Conservation (phyloP, 2,113 vertebrate genomes). For the Thinocorus orbignyianus region DNA sequence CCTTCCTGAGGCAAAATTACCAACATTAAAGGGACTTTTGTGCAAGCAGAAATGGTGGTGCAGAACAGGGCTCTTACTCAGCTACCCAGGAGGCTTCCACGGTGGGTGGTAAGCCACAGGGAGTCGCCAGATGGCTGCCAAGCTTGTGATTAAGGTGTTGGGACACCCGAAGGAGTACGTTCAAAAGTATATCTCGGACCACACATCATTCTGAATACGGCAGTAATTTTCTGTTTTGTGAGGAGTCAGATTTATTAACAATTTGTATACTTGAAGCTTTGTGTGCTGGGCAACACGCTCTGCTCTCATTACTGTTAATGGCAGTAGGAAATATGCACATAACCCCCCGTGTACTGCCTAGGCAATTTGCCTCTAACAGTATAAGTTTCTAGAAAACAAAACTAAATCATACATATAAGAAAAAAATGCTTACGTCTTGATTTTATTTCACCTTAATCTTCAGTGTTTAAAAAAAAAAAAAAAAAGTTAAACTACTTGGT, state of each 20-base stretch:
- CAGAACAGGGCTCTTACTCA: not conserved
- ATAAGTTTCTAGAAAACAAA: not conserved
- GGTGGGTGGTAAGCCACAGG: constrained; percentile 6
- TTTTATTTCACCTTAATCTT: not conserved
- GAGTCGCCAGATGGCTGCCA: not conserved
- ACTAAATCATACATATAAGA: not conserved
- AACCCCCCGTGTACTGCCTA: not conserved
- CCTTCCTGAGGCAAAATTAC: not conserved
- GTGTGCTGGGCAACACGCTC: not conserved
- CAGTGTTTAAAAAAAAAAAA: not conserved
- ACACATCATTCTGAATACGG: not conserved
- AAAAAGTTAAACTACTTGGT: not conserved
- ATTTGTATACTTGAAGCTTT: not conserved
- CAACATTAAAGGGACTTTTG: not conserved
- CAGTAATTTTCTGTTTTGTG: not conserved
- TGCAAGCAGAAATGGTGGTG: not conserved
- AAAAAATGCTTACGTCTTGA: not conserved
- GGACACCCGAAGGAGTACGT: not conserved
- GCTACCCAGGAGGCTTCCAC: not conserved
- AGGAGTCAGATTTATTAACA: constrained; percentile 18
- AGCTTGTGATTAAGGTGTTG: not conserved
- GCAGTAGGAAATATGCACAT: not conserved
- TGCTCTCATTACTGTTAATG: not conserved
- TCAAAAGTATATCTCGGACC: not conserved
- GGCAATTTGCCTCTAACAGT: not conserved